Evolutionary conservation across 2,113 vertebrate genomes (phyloP), one percentile per base, ranked within the genome.

Genomic region (Thomomys bottae): DNA sequence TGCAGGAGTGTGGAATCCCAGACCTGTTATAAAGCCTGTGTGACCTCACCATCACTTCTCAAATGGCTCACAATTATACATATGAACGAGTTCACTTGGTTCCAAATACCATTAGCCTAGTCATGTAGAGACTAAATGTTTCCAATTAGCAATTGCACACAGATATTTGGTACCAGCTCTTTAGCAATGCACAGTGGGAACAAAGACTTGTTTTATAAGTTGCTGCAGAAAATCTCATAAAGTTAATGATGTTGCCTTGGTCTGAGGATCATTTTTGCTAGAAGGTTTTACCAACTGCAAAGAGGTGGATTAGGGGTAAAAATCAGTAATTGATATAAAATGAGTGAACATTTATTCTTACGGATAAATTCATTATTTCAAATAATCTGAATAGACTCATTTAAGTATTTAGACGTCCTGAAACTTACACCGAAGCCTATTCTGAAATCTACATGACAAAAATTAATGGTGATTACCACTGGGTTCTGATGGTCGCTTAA

Each of bases 91-190:
- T 84, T 92, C 32, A 77, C 49, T 87, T 11, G 1, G 12, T 83
- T 64, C 81, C 92, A 84, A 96, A 92, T 94, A 87, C 84, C 88
- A 66, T 57, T 81, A 84, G 9, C 10, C 75, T 70, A 83, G 84
- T 87, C 18, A 23, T 15, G 8, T 15, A 70, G 76, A 64, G 23
- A 0, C 34, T 34, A 71, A 64, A 54, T 75, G 3, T 24, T 82
- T 82, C n/a, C 14, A 72, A 2, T 71, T 82, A n/a, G 2, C 38
- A 88, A 61, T 71, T 57, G n/a, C 15, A 70, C 7, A 17, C 66
- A 71, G 40, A 14, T 57, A 45, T 49, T 75, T 42, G 18, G 9
- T 61, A 23, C 32, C 68, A 28, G 5, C 23, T 63, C 36, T 38
- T 84, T 9, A 87, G 26, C n/a, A 68, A 54, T n/a, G 5, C 23